phyloP scores from a whole-genome alignment of 2,888 invertebrate species.

The Nebria salina region DNA sequence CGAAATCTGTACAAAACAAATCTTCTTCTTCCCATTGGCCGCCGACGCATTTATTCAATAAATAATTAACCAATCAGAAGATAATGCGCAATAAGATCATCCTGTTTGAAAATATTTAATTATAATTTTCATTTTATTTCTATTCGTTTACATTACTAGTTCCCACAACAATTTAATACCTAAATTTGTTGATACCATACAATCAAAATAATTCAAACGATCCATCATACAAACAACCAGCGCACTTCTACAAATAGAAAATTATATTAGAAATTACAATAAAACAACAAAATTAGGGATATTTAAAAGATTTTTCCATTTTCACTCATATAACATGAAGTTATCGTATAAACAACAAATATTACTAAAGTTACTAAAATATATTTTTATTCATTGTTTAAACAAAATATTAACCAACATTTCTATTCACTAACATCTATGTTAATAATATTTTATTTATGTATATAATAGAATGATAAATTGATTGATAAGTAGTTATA shows the following conservation, averaged over 20 bases:
- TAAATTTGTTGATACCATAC: background rate
- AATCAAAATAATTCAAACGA: background rate
- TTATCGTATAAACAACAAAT: constrained; percentile 23
- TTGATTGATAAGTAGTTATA: background rate
- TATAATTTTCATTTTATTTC: constrained; percentile 15
- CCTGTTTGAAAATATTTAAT: constrained; percentile 45
- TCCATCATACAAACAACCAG: too few species aligned
- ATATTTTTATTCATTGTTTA: background rate
- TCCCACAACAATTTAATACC: background rate
- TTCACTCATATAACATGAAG: constrained; percentile 15
- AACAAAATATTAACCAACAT: constrained; percentile 17
- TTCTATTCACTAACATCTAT: background rate
- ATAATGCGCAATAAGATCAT: constrained; percentile 47
- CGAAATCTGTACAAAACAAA: constrained; percentile 57
- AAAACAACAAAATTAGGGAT: background rate
- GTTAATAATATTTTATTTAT: background rate
- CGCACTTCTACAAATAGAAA: background rate
- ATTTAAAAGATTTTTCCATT: background rate
- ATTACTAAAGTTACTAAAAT: background rate
- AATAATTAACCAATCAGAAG: constrained; percentile 46
- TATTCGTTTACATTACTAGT: background rate
- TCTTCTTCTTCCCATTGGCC: constrained; percentile 47
- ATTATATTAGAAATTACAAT: background rate
- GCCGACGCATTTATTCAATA: constrained; percentile 46
- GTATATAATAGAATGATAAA: background rate